Base-by-base conservation (phyloP, 2,888 invertebrate species). In the Crocallis elinguaria region DNA sequence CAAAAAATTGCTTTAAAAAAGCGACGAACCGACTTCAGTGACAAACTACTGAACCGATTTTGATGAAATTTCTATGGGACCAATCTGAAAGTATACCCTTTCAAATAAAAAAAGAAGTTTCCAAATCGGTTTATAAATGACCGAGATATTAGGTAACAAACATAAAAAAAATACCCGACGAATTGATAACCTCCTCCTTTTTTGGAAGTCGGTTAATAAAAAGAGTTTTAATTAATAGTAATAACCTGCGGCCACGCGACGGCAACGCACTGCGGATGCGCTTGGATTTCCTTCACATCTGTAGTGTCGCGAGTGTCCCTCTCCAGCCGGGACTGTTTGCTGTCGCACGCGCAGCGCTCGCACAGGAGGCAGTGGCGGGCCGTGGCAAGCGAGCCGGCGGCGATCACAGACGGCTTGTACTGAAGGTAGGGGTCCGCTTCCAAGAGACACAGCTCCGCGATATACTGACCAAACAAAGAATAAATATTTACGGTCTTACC, bases 391-490 rank as follows among this genome's bases (percentile, higher is more conserved):
- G 97, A 93, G 19, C 96, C 93, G 3, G 97, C 94, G 2, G 98
- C 97, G 54, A 98, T 93, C 37, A 95, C 81, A 2, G 98, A 98
- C 16, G 98, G 97, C 61, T 95, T 86, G 85, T 93, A 97, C 71
- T 95, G 94, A 60, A 98, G 90, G 82, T 95, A 98, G 0, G 95
- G 95, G 71, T 98, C 98, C 2, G 96, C 96, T 76, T 98, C 97
- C 68, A 98, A 84, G 62, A 98, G 89, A 6, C 97, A 94, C 63
- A 98, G 83, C 88, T 98, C 98, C 45, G 95, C 94, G 54, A 98
- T 92, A 79, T 96, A 98, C 95, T 97, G 80, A 27, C 3, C 3
- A 27, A 27, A 1, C 19, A n/a, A n/a, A n/a, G n/a, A n/a, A n/a
- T n/a, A n/a, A n/a, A n/a, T n/a, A n/a, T n/a, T n/a, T n/a, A n/a